Base-by-base conservation (phyloP, 2,113 vertebrate genomes). In the Thoracochromis brauschi region DNA sequence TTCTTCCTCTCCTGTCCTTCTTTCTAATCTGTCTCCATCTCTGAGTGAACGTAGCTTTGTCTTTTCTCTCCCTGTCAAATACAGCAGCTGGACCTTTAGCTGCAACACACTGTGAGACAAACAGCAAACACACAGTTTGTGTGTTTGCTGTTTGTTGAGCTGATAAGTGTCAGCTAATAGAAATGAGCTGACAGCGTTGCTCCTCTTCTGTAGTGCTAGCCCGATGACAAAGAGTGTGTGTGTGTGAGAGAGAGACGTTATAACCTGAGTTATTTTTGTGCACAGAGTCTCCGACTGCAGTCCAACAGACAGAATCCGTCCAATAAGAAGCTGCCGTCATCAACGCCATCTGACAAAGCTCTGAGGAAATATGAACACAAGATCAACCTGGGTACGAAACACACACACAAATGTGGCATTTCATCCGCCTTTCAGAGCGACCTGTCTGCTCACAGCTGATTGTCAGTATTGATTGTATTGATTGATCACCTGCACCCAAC, bases 301-400 rank as follows among this genome's bases (percentile, higher is more conserved):
- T 82, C 90, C 5, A 95, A 94, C 88, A 91, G 88, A 82, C 88
- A 95, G 85, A 90, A 75, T 47, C 81, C 85, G 1, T 89, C 89
- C 82, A 93, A 68, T 73, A 96, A 93, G 79, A 81, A 13, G 88
- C 71, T 94, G 75, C 29, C 51, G 0, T 85, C 82, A 2, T 93
- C 92, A 0, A 95, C 94, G 2, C 96, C 94, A 1, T 94, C 94
- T 4, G 96, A 97, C 65, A 97, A 97, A 88, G 95, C 91, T 80
- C 88, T 97, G 80, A 94, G 96, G 81, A 96, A 96, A 60, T 97
- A 94, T 11, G 96, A 97, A 73, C 92, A 96, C 88, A 97, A 96
- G 92, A 97, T 97, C 87, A 96, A 96, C 86, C 92, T 97, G 7
- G 96, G 96, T 87, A 80, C 49, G 47, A 49, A 49, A 17, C 4